These are phyloP conservation scores for Syngnathus rostellatus DNA, from an alignment of 2,797 vertebrate species.

Conservation along the genomic window DNA sequence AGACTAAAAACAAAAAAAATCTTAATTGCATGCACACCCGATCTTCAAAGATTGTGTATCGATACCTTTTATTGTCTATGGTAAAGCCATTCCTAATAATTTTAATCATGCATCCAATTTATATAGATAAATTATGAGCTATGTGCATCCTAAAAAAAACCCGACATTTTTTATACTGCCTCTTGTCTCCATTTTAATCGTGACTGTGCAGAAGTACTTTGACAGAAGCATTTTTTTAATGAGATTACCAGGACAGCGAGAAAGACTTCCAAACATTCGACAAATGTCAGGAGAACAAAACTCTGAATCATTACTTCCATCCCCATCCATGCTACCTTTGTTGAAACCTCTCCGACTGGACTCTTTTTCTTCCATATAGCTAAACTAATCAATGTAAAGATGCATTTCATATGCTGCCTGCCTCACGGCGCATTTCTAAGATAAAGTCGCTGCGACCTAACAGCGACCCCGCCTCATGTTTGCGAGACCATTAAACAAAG, in stretches of 20 bases:
- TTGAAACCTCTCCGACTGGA: background rate
- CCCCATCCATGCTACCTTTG: background rate
- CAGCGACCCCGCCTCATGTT: conserved; percentile 70
- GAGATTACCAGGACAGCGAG: too few relatives aligned
- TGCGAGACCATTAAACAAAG: conserved; percentile 70
- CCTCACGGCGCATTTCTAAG: conserved; percentile 54
- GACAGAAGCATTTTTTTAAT: too few relatives aligned
- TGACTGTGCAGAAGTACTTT: too few relatives aligned
- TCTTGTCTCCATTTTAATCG: too few relatives aligned
- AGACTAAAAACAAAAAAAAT: too few relatives aligned
- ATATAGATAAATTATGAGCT: too few relatives aligned
- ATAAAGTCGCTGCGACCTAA: conserved; percentile 73
- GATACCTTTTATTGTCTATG: background rate
- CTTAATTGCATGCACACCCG: too few relatives aligned
- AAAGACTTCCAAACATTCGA: conserved; percentile 19
- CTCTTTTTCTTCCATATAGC: conserved; percentile 39
- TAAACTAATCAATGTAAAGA: conserved; percentile 65
- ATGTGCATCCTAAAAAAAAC: too few relatives aligned
- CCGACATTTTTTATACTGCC: too few relatives aligned
- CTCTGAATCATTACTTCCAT: conserved; percentile 48
- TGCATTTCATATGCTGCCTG: conserved; percentile 49
- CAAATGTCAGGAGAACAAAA: conserved; percentile 38
- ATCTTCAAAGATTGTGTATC: background rate
- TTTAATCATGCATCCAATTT: background rate
- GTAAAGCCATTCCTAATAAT: background rate